phyloP scores from a whole-genome alignment of 1,140 invertebrate species.

The Rhagoletis pomonella region DNA sequence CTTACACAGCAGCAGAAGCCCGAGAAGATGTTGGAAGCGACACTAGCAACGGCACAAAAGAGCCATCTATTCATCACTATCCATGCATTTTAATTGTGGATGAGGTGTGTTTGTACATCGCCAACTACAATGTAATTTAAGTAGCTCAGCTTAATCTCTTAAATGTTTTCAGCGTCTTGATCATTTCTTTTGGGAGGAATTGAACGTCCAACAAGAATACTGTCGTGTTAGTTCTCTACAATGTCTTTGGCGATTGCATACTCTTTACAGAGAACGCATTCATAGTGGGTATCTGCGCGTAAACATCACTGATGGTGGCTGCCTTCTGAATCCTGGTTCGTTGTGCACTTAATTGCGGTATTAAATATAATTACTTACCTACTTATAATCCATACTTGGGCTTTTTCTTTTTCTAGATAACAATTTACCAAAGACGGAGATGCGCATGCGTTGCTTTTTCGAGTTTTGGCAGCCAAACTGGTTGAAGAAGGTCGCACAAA shows the following conservation, averaged over 20 bases:
- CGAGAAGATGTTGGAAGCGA: neutral
- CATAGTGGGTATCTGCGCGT: conserved; percentile 64
- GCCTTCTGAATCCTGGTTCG: conserved; percentile 66
- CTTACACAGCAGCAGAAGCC: neutral
- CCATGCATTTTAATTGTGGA: conserved; percentile 69
- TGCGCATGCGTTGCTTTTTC: conserved; percentile 65
- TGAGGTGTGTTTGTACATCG: conserved; percentile 59
- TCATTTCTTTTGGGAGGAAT: conserved; percentile 70
- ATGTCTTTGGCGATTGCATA: conserved; percentile 64
- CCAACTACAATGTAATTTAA: neutral
- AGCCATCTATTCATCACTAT: conserved; percentile 56
- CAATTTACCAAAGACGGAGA: conserved; percentile 68
- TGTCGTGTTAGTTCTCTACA: conserved; percentile 67
- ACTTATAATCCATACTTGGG: neutral
- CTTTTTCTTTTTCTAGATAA: conserved; percentile 57
- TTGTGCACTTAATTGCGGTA: conserved; percentile 34
- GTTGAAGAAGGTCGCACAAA: conserved; percentile 62
- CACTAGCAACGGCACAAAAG: neutral
- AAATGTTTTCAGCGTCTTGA: conserved; percentile 64
- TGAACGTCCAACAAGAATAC: conserved; percentile 66
- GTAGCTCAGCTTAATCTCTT: neutral
- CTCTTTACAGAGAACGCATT: conserved; percentile 60
- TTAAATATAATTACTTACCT: conserved; percentile 1
- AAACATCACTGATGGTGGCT: conserved; percentile 60
- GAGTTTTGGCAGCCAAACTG: conserved; percentile 69